phyloP scores from a whole-genome alignment of 1,140 invertebrate species.

The Steinernema khuongi region DNA sequence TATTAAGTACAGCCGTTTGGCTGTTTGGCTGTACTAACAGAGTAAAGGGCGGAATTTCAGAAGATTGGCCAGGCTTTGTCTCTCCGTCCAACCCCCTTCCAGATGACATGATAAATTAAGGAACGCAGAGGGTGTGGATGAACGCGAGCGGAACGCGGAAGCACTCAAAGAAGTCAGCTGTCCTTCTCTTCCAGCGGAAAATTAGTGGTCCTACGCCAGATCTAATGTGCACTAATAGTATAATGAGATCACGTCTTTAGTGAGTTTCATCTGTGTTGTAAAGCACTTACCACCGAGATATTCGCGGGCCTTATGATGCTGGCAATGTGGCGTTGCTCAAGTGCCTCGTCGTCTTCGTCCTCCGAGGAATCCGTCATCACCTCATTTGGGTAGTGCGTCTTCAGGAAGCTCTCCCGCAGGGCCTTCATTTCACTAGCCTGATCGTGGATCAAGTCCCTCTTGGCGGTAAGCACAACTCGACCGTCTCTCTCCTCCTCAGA shows the following conservation, averaged over 20 bases:
- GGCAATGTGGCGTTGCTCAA: not conserved
- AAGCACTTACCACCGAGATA: not conserved
- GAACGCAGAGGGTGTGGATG: slow-evolving; percentile 5
- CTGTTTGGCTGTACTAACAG: no score
- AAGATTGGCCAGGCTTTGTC: not conserved
- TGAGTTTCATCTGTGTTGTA: no score
- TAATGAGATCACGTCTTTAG: no score
- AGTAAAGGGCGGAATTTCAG: no score
- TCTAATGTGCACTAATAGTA: no score
- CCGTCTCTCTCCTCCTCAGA: not conserved
- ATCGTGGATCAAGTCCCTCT: not conserved
- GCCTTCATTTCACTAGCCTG: not conserved
- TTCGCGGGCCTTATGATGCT: not conserved
- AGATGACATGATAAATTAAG: slow-evolving; percentile 6
- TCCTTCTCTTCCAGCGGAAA: no score
- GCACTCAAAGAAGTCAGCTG: not conserved
- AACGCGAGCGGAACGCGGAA: slow-evolving; percentile 1
- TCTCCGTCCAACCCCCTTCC: not conserved
- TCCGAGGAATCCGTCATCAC: not conserved
- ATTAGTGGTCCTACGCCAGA: no score
- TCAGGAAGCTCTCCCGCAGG: not conserved
- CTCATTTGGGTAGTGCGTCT: not conserved
- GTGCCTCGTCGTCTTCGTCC: slow-evolving; percentile 8
- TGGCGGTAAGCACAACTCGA: not conserved
- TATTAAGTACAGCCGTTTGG: no score